A percentile compares a stretch with the other conserved stretches of the same genome.
phyloP scores from a whole-genome alignment of 2,888 invertebrate genomes.

The Sesamia inferens region DNA sequence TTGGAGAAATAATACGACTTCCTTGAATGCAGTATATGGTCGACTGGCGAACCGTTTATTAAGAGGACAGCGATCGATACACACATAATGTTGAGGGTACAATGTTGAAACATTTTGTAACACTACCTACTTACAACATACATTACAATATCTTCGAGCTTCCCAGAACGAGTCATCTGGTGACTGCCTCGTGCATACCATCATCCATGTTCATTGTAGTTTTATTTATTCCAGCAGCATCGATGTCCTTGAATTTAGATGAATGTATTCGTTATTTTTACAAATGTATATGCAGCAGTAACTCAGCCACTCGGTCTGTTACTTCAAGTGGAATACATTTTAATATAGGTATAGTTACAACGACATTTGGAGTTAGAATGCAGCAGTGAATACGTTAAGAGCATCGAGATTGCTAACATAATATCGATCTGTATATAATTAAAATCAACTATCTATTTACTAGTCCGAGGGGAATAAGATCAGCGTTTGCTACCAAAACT shows the following conservation, averaged over 20 bases:
- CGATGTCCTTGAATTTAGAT: constrained; percentile 78
- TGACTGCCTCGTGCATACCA: constrained; percentile 76
- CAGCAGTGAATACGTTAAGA: constrained; percentile 44
- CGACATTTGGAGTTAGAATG: constrained; percentile 41
- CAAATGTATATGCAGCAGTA: constrained; percentile 63
- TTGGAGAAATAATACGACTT: too few relatives aligned
- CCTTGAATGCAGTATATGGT: too few relatives aligned
- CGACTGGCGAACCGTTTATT: too few relatives aligned
- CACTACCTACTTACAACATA: too few relatives aligned
- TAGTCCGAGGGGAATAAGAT: constrained; percentile 24
- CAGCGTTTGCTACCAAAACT: constrained; percentile 5
- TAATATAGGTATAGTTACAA: constrained; percentile 29
- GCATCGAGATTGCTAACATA: constrained; percentile 35
- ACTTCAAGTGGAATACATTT: constrained; percentile 49
- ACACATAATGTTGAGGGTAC: too few relatives aligned
- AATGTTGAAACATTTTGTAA: too few relatives aligned
- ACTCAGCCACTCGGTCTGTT: constrained; percentile 56
- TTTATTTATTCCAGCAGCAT: constrained; percentile 79
- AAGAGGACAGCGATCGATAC: too few relatives aligned
- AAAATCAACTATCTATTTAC: constrained; percentile 37
- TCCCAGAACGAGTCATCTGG: constrained; percentile 79
- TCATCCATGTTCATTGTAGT: constrained; percentile 85
- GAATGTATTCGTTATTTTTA: constrained; percentile 72
- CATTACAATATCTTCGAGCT: constrained; percentile 76
- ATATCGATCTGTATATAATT: constrained; percentile 53